phyloP scores from a whole-genome alignment of 2,797 vertebrate genomes.

The Odontamblyopus lacepedii region DNA sequence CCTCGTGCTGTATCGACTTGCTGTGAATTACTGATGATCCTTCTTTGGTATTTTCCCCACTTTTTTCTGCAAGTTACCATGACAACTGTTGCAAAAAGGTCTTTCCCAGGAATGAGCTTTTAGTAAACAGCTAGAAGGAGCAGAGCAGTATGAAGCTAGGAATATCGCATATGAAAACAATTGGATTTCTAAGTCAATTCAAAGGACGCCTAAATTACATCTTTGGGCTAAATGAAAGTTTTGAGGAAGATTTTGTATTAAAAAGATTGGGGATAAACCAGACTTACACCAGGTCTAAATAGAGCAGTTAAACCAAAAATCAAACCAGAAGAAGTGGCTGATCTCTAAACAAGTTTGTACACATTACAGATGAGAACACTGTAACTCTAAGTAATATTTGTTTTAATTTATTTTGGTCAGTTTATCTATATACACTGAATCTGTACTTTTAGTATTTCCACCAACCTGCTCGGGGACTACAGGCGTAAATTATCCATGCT shows the following conservation, averaged over 20 bases:
- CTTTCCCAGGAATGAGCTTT: constrained; percentile 8
- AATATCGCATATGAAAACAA: neutral
- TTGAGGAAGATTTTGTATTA: neutral
- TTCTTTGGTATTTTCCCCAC: neutral
- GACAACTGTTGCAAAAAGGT: constrained; percentile 14
- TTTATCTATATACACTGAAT: too few species aligned
- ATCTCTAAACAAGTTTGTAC: too few species aligned
- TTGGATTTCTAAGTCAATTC: neutral
- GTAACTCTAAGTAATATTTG: too few species aligned
- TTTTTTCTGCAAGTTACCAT: constrained; percentile 3
- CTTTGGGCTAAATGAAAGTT: neutral
- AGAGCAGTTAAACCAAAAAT: neutral
- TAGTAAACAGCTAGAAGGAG: neutral
- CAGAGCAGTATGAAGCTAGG: neutral
- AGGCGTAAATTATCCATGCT: too few species aligned
- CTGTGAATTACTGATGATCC: constrained; percentile 6
- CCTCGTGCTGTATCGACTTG: neutral
- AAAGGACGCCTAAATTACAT: neutral
- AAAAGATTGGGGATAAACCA: neutral
- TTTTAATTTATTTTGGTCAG: too few species aligned
- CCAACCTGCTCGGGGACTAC: too few species aligned
- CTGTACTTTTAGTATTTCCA: too few species aligned
- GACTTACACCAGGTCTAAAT: neutral
- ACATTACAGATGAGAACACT: too few species aligned
- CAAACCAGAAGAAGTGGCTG: too few species aligned